A percentile compares a stretch with the other conserved stretches of the same genome.
Evolutionary conservation across 2,888 invertebrate species (phyloP).

Genomic region (Drosophila tripunctata): DNA sequence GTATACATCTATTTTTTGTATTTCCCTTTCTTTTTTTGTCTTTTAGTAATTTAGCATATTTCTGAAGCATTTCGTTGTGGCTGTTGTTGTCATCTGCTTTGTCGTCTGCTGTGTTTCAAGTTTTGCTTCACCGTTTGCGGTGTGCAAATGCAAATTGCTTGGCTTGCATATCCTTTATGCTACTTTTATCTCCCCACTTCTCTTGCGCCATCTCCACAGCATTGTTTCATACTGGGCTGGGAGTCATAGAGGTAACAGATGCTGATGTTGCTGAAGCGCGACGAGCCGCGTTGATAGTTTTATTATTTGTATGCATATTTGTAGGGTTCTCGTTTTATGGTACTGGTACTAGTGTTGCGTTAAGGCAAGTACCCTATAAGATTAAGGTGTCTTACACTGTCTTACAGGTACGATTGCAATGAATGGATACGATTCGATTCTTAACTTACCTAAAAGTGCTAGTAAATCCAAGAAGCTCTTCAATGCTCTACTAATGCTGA

Average conservation of each 20-base stretch:
- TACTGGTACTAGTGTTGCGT: no score
- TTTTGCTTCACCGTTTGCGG: slow-evolving; percentile 77
- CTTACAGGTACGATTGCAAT: no score
- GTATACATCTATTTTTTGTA: slow-evolving; percentile 21
- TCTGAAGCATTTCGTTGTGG: slow-evolving; percentile 65
- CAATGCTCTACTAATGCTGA: no score
- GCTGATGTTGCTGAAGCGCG: slow-evolving; percentile 65
- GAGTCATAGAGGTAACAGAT: slow-evolving; percentile 39
- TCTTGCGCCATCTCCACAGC: not conserved
- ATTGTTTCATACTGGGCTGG: slow-evolving; percentile 17
- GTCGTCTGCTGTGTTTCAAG: slow-evolving; percentile 65
- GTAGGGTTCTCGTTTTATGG: slow-evolving; percentile 8
- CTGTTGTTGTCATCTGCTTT: slow-evolving; percentile 37
- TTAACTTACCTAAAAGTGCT: no score
- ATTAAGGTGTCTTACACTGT: no score
- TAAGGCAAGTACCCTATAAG: no score
- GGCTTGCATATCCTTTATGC: slow-evolving; percentile 71
- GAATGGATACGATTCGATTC: no score
- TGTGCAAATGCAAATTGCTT: slow-evolving; percentile 79
- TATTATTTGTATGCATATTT: slow-evolving; percentile 53
- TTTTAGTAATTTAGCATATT: slow-evolving; percentile 80
- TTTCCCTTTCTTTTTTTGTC: slow-evolving; percentile 59
- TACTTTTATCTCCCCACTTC: slow-evolving; percentile 11
- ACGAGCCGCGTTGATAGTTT: slow-evolving; percentile 70
- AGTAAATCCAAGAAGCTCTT: no score